Evolutionary conservation across 2,888 invertebrate genomes (phyloP).

Genomic region (Drosophila koepferae): DNA sequence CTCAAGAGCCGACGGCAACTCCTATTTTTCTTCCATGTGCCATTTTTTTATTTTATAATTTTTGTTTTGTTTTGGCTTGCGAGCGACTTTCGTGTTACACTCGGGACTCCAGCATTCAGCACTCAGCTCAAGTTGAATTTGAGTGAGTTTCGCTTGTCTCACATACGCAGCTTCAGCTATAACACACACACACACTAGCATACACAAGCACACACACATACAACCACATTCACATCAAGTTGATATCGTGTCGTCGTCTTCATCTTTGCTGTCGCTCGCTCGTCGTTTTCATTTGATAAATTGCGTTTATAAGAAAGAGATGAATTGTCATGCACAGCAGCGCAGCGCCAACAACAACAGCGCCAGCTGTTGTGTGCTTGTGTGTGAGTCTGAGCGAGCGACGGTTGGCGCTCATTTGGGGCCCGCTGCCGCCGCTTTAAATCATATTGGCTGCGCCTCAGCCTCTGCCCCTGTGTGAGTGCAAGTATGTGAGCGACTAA

Average conservation of each 20-base stretch:
- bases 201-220: conserved; percentile 5
- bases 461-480: conserved; percentile 26
- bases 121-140: conserved; percentile 31
- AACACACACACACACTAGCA: conserved; percentile 14
- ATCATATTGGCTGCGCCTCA: conserved; percentile 79
- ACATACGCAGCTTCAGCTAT: conserved; percentile 18
- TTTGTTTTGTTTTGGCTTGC: conserved; percentile 25
- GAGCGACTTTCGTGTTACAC: conserved; percentile 38
- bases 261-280: conserved; percentile 82
- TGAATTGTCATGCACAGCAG: conserved; percentile 84
- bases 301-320: conserved; percentile 85
- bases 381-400: conserved; percentile 60
- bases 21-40: conserved; percentile 82
- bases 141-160: conserved; percentile 12
- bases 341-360: conserved; percentile 49
- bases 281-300: conserved; percentile 84
- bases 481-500: conserved; percentile 10
- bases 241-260: conserved; percentile 82
- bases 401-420: conserved; percentile 72
- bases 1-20: conserved; percentile 79
- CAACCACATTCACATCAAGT: conserved; percentile 66
- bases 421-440: conserved; percentile 73
- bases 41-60: conserved; percentile 41
- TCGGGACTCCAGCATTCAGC: conserved; percentile 31
- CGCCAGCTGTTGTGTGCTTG: conserved; percentile 28